A percentile compares a stretch with the other conserved stretches of the same genome.
These are phyloP conservation scores for Ametastegia equiseti DNA, from an alignment of 2,888 invertebrate genomes.

Conservation along the genomic window DNA sequence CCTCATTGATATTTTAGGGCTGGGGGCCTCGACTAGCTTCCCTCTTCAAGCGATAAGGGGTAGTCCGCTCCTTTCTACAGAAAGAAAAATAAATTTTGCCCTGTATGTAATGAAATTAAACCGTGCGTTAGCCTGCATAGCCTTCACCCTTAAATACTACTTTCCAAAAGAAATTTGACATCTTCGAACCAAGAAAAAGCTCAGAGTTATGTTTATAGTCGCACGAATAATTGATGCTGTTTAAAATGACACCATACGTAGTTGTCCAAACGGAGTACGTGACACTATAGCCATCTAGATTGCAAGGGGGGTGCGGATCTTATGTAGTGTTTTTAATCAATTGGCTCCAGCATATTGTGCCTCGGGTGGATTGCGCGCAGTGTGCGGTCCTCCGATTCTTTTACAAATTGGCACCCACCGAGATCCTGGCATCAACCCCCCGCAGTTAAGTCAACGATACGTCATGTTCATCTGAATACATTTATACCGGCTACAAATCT, in stretches of 20 bases:
- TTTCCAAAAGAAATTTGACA: too few relatives aligned
- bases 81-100: constrained; percentile 18
- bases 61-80: background rate
- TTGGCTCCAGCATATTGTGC: constrained; percentile 70
- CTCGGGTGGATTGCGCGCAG: constrained; percentile 65
- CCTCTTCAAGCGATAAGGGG: constrained; percentile 34
- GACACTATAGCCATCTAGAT: background rate
- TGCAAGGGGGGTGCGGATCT: constrained; percentile 27
- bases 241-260: constrained; percentile 4
- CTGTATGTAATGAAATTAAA: background rate
- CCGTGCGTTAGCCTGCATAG: background rate
- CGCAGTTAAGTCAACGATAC: constrained; percentile 69
- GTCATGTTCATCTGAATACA: constrained; percentile 61
- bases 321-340: constrained; percentile 68
- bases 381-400: constrained; percentile 67
- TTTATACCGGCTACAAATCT: constrained; percentile 51
- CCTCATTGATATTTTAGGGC: constrained; percentile 61
- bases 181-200: too few relatives aligned
- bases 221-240: background rate
- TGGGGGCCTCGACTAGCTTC: constrained; percentile 27
- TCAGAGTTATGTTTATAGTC: background rate
- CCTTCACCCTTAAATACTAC: background rate
- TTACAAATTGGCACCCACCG: constrained; percentile 72
- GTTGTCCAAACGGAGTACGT: background rate
- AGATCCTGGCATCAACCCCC: constrained; percentile 57